Evolutionary conservation across 2,888 invertebrate species (phyloP).

Genomic region (Cetonia aurata): DNA sequence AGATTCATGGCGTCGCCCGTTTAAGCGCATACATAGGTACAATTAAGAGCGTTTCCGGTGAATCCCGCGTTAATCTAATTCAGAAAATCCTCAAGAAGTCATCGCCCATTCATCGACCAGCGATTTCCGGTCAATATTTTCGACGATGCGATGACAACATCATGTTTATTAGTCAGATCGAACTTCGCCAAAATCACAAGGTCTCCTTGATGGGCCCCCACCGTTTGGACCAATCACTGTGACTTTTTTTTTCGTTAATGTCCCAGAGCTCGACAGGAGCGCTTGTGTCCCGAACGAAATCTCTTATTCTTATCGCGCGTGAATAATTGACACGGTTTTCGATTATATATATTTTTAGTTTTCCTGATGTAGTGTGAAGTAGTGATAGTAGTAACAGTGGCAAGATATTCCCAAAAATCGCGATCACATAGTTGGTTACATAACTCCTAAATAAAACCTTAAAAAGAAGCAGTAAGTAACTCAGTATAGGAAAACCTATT

Average conservation of each 20-base stretch:
- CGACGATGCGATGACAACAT: neutral
- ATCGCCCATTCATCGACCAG: too few species aligned
- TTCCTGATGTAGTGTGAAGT: neutral
- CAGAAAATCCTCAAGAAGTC: too few species aligned
- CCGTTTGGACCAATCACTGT: conserved; percentile 11
- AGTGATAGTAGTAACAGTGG: neutral
- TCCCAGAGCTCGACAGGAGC: conserved; percentile 29
- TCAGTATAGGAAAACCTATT: neutral
- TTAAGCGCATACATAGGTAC: too few species aligned
- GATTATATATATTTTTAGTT: neutral
- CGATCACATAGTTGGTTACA: neutral
- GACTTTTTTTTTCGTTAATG: conserved; percentile 38
- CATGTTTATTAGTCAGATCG: conserved; percentile 41
- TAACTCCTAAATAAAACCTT: neutral
- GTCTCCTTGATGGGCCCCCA: conserved; percentile 37
- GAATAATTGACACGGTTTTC: neutral
- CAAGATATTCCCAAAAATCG: too few species aligned
- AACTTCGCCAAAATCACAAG: conserved; percentile 41
- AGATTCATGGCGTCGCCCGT: too few species aligned
- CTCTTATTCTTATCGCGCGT: conserved; percentile 37
- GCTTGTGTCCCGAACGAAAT: conserved; percentile 46
- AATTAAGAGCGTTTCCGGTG: too few species aligned
- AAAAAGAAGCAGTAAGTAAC: conserved; percentile 8
- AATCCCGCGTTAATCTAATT: too few species aligned
- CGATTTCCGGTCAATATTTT: too few species aligned